These are phyloP conservation scores for Morus bassanus DNA, from an alignment of 2,797 vertebrate genomes.

Conservation along the genomic window DNA sequence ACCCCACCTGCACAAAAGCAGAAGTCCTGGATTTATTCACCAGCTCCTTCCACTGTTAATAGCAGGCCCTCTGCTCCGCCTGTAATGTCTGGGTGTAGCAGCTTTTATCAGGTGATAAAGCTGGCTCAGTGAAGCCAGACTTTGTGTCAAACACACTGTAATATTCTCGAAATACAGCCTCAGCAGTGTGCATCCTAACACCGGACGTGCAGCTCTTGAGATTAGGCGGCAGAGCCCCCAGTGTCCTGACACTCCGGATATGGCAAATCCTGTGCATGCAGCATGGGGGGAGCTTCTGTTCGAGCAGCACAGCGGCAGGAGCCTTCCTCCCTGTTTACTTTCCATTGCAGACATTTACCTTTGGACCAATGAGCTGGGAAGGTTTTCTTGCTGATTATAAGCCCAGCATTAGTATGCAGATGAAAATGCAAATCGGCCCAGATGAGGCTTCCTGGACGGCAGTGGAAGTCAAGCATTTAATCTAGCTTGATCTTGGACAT, in stretches of 20 bases:
- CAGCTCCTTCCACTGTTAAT: neutral
- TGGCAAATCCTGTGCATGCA: neutral
- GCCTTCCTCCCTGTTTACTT: neutral
- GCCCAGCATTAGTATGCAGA: neutral
- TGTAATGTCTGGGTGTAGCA: neutral
- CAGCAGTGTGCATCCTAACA: neutral
- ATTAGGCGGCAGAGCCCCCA: neutral
- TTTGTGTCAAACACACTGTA: neutral
- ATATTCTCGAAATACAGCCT: neutral
- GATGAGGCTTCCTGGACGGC: neutral
- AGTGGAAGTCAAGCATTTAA: neutral
- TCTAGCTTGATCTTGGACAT: neutral
- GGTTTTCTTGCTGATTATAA: conserved; percentile 30
- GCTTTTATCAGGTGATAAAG: neutral
- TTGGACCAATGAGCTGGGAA: conserved; percentile 20
- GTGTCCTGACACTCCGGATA: conserved; percentile 8
- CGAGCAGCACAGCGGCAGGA: neutral
- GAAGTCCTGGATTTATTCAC: neutral
- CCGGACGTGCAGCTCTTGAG: neutral
- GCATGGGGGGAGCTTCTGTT: neutral
- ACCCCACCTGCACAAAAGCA: neutral
- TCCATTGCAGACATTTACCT: conserved; percentile 15
- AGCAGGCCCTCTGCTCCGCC: neutral
- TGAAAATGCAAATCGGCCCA: neutral
- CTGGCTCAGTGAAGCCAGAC: neutral